Conservation (phyloP, 1,140 invertebrate species). For the Lordiphosa mommai region DNA sequence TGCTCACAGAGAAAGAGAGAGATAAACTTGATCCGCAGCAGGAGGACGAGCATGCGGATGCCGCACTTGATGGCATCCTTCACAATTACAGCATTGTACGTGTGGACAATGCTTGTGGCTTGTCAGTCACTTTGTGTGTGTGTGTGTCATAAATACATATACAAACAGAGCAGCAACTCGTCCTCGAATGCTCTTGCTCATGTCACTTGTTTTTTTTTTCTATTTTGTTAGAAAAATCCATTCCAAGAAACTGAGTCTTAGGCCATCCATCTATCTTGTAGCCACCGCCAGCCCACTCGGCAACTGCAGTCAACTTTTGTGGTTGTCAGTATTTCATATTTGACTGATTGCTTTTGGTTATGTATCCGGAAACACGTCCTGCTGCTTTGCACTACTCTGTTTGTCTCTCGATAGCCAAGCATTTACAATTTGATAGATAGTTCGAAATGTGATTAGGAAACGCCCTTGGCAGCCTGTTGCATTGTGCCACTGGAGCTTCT, state of each 20-base stretch:
- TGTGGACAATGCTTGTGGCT: slow-evolving; percentile 64
- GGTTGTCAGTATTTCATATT: slow-evolving; percentile 68
- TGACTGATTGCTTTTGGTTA: slow-evolving; percentile 76
- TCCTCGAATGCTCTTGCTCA: slow-evolving; percentile 55
- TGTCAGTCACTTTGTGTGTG: slow-evolving; percentile 53
- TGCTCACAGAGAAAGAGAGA: slow-evolving; percentile 6
- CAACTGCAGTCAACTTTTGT: slow-evolving; percentile 60
- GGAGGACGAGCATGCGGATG: slow-evolving; percentile 35
- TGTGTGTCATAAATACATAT: slow-evolving; percentile 40
- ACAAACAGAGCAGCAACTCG: slow-evolving; percentile 26
- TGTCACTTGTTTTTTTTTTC: slow-evolving; percentile 46
- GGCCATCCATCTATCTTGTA: slow-evolving; percentile 38
- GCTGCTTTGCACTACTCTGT: slow-evolving; percentile 9
- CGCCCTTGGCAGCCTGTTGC: slow-evolving; percentile 30
- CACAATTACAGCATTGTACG: slow-evolving; percentile 73
- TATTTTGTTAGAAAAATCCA: slow-evolving; percentile 41
- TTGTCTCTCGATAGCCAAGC: slow-evolving; percentile 30
- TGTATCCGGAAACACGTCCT: slow-evolving; percentile 35
- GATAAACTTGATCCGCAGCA: slow-evolving; percentile 21
- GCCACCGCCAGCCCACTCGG: not conserved
- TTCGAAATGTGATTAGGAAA: slow-evolving; percentile 58
- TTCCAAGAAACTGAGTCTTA: slow-evolving; percentile 37
- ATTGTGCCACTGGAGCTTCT: not conserved
- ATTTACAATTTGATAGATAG: slow-evolving; percentile 44
- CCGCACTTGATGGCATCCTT: slow-evolving; percentile 74